Percentiles rank a stretch among this genome's conserved stretches.
Evolutionary conservation across 2,113 vertebrate species (phyloP).

Genomic region (Callopanchax toddi): DNA sequence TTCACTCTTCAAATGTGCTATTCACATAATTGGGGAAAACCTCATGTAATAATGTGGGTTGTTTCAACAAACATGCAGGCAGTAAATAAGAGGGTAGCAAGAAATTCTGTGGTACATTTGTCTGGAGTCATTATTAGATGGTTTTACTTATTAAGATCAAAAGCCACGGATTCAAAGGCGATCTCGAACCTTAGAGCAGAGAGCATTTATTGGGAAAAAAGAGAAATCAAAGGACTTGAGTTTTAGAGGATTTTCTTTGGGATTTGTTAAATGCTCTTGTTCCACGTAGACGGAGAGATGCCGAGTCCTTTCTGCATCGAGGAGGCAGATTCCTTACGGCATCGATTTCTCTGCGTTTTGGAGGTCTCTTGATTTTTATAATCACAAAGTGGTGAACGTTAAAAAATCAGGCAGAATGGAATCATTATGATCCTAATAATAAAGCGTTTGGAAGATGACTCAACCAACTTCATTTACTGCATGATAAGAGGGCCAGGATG

Average conservation of each 20-base stretch:
- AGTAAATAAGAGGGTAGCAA: conserved; percentile 62
- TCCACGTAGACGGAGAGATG: conserved; percentile 44
- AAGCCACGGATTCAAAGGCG: conserved; percentile 66
- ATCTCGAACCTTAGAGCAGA: conserved; percentile 46
- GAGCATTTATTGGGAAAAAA: conserved; percentile 29
- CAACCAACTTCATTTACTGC: conserved; percentile 28
- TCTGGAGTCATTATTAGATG: conserved; percentile 73
- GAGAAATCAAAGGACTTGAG: conserved; percentile 50
- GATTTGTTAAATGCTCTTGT: conserved; percentile 56
- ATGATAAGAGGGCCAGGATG: conserved; percentile 22
- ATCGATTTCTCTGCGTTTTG: conserved; percentile 36
- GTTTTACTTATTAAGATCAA: conserved; percentile 79
- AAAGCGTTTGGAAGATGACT: conserved; percentile 28
- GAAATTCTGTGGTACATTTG: conserved; percentile 67
- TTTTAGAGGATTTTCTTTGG: conserved; percentile 46
- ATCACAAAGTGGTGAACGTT: conserved; percentile 36
- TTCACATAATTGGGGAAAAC: conserved; percentile 62
- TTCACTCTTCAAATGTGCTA: conserved; percentile 52
- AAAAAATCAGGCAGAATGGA: conserved; percentile 17
- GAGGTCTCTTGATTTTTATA: conserved; percentile 41
- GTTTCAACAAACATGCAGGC: conserved; percentile 68
- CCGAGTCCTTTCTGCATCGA: conserved; percentile 23
- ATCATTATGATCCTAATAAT: conserved; percentile 28
- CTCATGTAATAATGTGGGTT: conserved; percentile 63
- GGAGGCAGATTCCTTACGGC: conserved; percentile 34